Percentiles rank a stretch among this genome's conserved stretches.
Conservation (phyloP, 2,888 invertebrate species). For the Sesamia inferens region DNA sequence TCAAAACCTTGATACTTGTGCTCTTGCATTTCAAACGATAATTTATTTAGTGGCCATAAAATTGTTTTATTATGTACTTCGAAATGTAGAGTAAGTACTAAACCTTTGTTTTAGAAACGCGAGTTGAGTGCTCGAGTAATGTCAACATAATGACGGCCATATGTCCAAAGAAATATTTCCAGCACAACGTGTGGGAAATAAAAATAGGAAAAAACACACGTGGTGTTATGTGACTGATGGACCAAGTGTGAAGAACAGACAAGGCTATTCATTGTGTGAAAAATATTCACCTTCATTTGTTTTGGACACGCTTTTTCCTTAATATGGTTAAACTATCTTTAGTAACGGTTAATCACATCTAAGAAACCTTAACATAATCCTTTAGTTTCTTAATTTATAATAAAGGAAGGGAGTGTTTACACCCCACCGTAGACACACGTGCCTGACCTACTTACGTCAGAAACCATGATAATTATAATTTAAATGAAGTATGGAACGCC, state of each 20-base stretch:
- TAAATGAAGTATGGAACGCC: slow-evolving; percentile 12
- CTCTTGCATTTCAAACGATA: slow-evolving; percentile 19
- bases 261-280: slow-evolving; percentile 22
- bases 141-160: slow-evolving; percentile 61
- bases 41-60: slow-evolving; percentile 42
- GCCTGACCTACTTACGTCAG: slow-evolving; percentile 55
- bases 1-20: slow-evolving; percentile 15
- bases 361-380: slow-evolving; percentile 27
- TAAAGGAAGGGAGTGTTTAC: slow-evolving; percentile 32
- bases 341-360: slow-evolving; percentile 5
- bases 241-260: slow-evolving; percentile 8
- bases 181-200: slow-evolving; percentile 66
- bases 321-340: background rate
- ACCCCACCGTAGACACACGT: slow-evolving; percentile 50
- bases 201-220: slow-evolving; percentile 64
- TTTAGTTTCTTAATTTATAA: slow-evolving; percentile 39
- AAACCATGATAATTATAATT: slow-evolving; percentile 22
- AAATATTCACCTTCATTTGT: slow-evolving; percentile 2
- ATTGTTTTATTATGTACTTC: slow-evolving; percentile 19
- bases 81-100: slow-evolving; percentile 28
- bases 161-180: slow-evolving; percentile 56
- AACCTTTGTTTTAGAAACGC: slow-evolving; percentile 49
- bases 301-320: background rate
- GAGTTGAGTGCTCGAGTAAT: slow-evolving; percentile 63
- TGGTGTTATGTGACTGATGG: slow-evolving; percentile 38